Evolutionary conservation across 2,113 vertebrate genomes (phyloP), one percentile per base, ranked within the genome.

Genomic region (Lasiurus borealis): DNA sequence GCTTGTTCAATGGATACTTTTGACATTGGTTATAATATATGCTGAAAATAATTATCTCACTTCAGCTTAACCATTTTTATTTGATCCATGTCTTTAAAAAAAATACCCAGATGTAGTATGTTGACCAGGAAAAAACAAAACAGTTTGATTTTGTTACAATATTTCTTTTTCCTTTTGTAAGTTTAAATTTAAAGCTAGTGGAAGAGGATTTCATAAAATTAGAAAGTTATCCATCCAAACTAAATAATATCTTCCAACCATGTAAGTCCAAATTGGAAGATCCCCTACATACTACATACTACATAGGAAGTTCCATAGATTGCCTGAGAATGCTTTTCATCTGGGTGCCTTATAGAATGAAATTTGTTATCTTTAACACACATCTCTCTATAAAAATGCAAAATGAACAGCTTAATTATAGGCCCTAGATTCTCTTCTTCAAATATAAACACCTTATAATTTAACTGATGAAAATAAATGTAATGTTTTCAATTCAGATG

Each of bases 11-110:
- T 76, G 46, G 93, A 69, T 40, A 23, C 31, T 50, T 82, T 92
- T 95, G 88, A 95, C 34, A 71, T n/a, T 88, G 66, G 57, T 46
- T 92, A 85, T 64, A 36, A 95, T 71, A 85, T 76, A 90, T 73
- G 11, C 21, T 85, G 84, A 76, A 88, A 95, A 90, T 91, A 93
- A 82, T 90, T 77, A 73, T 95, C 29, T 92, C 48, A 88, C 27
- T 82, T 88, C 91, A 90, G 21, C 66, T 54, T 95, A 62, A 90
- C 84, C 52, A 90, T 13, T 93, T 88, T 82, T 89, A 11, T 95
- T 86, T 72, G 64, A 82, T 83, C 88, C 57, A 40, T 73, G 12
- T 87, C 29, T 66, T 31, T 15, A 62, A 62, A 62, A n/a, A n/a
- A 59, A 59, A 85, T 44, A 64, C 9, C 7, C 6, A 75, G 9